Evolutionary conservation across 2,888 invertebrate species (phyloP), one percentile per base, ranked within the genome.

Genomic region (Metellina segmentata): DNA sequence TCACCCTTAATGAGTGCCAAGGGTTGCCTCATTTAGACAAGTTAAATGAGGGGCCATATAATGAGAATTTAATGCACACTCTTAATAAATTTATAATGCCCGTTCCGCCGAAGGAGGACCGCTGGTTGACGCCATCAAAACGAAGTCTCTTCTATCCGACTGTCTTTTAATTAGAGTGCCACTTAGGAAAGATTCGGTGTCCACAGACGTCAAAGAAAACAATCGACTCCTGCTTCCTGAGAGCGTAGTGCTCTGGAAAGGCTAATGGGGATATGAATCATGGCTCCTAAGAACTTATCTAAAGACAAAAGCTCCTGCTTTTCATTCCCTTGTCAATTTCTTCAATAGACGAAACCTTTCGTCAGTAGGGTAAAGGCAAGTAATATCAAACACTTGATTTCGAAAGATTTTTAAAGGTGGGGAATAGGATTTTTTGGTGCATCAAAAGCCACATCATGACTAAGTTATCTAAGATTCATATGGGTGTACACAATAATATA

Each of bases 61-160:
- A 91, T 91, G 91, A 91, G 91, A 87, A 91, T 91, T 91, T 91
- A 91, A 91, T 91, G 91, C 72, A 69, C 82, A 71, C 77, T 91
- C 86, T 82, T 86, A 86, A 91, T 91, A 81, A 89, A 89, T 89
- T 89, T 89, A 89, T 77, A 89, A 89, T 89, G 83, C 77, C 75
- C 70, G 52, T 48, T 71, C 77, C 20, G 75, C n/a, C 53, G 48
- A 72, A 82, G 82, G n/a, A 85, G 77, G 74, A 72, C 72, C 69
- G 72, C 75, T 13, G 74, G 53, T 49, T 53, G 81, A 91, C 85
- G 85, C 81, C 90, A 72, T 77, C 75, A 81, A 16, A 83, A 83
- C 79, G 81, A 86, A 81, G 53, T 82, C 77, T 79, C 49, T 52
- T 78, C 70, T 49, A 70, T 19, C 78, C 61, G 69, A 86, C 53